A percentile compares a stretch with the other conserved stretches of the same genome.
Evolutionary conservation across 2,113 vertebrate species (phyloP).

Genomic region (Eclectus roratus): DNA sequence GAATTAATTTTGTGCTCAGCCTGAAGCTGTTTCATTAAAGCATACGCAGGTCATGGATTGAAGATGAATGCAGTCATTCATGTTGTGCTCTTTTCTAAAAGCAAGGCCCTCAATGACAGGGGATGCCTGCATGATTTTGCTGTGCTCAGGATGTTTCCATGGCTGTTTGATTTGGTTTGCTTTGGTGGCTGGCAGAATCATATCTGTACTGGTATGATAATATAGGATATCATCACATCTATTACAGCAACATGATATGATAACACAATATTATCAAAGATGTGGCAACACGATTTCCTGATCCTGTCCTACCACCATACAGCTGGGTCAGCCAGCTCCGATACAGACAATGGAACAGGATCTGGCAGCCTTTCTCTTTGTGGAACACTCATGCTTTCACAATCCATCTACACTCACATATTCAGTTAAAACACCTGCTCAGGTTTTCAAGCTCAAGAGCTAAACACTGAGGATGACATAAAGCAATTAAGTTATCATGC

Average conservation of each 20-base stretch:
- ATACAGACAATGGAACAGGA: background rate
- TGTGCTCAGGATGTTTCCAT: background rate
- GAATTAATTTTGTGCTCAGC: background rate
- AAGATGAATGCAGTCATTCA: background rate
- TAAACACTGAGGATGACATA: background rate
- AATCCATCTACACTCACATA: background rate
- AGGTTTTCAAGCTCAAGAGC: background rate
- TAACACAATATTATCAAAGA: background rate
- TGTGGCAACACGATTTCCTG: background rate
- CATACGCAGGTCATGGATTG: background rate
- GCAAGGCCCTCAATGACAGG: background rate
- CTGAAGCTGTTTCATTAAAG: background rate
- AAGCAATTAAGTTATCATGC: background rate
- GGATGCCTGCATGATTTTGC: background rate
- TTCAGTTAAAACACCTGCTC: background rate
- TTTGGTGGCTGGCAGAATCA: background rate
- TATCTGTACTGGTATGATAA: background rate
- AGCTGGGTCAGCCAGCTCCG: background rate
- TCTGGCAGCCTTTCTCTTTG: background rate
- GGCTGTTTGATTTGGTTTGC: background rate
- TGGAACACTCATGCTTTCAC: background rate
- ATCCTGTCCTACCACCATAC: background rate
- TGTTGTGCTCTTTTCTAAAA: background rate
- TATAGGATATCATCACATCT: accelerated
- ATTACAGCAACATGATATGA: background rate